Base-by-base conservation (phyloP, 2,888 invertebrate species). In the Doris montereyensis region DNA sequence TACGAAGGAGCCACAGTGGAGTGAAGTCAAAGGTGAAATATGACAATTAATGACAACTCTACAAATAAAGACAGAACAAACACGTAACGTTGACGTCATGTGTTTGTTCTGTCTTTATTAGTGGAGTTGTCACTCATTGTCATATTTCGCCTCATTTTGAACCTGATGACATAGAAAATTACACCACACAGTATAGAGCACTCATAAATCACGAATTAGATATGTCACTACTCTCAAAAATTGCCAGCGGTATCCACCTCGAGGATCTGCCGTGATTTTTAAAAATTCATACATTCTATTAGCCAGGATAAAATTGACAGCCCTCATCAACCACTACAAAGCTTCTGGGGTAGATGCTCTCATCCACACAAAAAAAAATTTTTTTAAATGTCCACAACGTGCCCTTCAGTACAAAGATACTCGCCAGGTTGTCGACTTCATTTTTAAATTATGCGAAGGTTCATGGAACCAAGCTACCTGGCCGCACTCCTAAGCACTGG, bases 391-490 rank as follows among this genome's bases (percentile, higher is more conserved):
- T 5, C 72, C 72, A 24, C 10, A 35, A 21, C 41, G 52, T 28
- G 68, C 68, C n/a, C 71, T 80, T 28, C 52, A 13, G 10, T 71
- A 35, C 57, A 52, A 60, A 21, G 83, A 81, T 68, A 77, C 57
- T 32, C 24, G 62, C 0, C 21, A 26, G n/a, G 79, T 77, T 60
- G 77, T 81, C 30, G 35, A 32, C 2, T 83, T 80, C 57, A 76
- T 79, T 10, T 24, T 34, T n/a, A 74, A 79, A 10, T n/a, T n/a
- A n/a, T 82, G 81, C 80, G 5, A 73, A 79, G 26, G 72, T 52
- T n/a, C 68, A 82, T 77, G 82, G 78, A 35, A 32, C 81, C 21
- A 2, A 58, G 26, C 67, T 82, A 4, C 81, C 82, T 35, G 82
- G 82, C 8, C 35, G 72, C n/a, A 35, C 41, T 10, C 72, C 72